Conservation (phyloP, 2,113 vertebrate genomes). For the Odocoileus virginianus region DNA sequence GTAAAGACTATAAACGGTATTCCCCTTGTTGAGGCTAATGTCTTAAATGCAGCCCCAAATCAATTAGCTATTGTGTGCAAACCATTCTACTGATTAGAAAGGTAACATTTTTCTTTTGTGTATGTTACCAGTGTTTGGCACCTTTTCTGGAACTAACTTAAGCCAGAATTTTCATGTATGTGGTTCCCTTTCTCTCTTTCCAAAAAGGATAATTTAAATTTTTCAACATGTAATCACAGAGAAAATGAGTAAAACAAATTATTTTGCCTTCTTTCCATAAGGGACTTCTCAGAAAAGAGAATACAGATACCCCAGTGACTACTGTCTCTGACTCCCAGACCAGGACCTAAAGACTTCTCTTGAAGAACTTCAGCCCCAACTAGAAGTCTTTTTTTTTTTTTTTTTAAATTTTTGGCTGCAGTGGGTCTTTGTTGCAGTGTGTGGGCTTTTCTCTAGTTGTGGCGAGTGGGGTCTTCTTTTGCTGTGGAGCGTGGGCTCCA, state of each 20-base stretch:
- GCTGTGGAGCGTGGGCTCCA: not conserved
- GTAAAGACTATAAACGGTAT: slow-evolving; percentile 25
- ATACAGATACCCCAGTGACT: too few species aligned
- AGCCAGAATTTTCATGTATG: not conserved
- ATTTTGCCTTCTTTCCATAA: not conserved
- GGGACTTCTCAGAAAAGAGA: not conserved
- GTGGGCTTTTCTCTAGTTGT: not conserved
- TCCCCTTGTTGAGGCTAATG: slow-evolving; percentile 48
- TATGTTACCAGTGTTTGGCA: not conserved
- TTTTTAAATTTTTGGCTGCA: not conserved
- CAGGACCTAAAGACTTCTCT: not conserved
- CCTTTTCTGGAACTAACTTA: not conserved
- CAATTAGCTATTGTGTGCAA: slow-evolving; percentile 32
- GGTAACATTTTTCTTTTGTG: slow-evolving; percentile 10
- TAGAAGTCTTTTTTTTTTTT: not conserved
- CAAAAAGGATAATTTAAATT: not conserved
- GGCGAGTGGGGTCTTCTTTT: not conserved
- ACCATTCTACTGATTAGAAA: slow-evolving; percentile 5
- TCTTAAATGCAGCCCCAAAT: slow-evolving; percentile 55
- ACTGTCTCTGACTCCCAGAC: not conserved
- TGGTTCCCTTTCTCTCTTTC: not conserved
- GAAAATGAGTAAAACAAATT: not conserved
- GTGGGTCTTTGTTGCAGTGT: not conserved
- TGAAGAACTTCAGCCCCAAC: not conserved
- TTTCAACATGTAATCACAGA: not conserved